Conservation (phyloP, 2,113 vertebrate genomes). For the Pelusios castaneus region DNA sequence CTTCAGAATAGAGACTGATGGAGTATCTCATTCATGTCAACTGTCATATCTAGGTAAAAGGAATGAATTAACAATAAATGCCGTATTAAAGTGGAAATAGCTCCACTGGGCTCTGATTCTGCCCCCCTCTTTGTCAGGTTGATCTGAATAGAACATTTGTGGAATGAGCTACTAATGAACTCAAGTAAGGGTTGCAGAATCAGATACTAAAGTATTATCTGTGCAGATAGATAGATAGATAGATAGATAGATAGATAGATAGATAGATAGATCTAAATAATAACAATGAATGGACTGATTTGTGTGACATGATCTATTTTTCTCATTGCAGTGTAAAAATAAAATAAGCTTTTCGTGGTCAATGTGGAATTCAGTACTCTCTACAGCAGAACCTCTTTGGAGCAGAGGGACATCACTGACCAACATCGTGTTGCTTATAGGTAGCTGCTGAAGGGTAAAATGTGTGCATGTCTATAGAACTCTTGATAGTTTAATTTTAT, state of each 20-base stretch:
- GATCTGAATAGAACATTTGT: neutral
- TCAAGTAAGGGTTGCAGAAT: neutral
- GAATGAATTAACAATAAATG: neutral
- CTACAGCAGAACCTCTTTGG: neutral
- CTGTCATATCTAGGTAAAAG: conserved; percentile 27
- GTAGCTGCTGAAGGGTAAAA: neutral
- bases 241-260: neutral
- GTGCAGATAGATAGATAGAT: neutral
- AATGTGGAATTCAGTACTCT: neutral
- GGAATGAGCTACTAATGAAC: neutral
- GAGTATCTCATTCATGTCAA: conserved; percentile 19
- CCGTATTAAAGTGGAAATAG: neutral
- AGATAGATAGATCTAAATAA: no score
- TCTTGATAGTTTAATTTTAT: neutral
- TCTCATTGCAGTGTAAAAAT: neutral
- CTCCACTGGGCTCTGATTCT: neutral
- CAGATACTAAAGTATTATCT: neutral
- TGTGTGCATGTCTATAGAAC: neutral
- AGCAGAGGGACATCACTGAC: neutral
- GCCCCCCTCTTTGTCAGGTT: neutral
- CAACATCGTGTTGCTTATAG: neutral
- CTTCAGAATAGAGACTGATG: conserved; percentile 32
- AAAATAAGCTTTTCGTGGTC: neutral
- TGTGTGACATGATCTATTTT: neutral
- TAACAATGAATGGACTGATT: neutral